phyloP scores from a whole-genome alignment of 2,888 invertebrate species.

The Hypomecis atomaria region DNA sequence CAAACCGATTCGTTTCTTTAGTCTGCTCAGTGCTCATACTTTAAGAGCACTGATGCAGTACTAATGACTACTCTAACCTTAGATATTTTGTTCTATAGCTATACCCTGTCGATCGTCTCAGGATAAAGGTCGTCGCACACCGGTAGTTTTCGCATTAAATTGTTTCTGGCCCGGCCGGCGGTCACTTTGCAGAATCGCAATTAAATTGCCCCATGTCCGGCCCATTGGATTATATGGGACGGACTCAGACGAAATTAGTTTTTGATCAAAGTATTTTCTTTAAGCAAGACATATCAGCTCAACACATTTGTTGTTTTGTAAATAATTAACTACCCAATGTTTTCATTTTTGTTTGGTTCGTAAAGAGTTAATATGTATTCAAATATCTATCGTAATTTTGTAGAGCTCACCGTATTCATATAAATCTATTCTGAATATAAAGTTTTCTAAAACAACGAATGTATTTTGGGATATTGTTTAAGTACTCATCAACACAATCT shows the following conservation, averaged over 20 bases:
- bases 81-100: not conserved
- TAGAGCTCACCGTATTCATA: too few species aligned
- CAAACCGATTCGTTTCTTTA: too few species aligned
- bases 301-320: too few species aligned
- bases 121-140: slow-evolving; percentile 56
- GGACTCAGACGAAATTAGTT: slow-evolving; percentile 43
- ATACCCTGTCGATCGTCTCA: slow-evolving; percentile 47
- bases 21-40: slow-evolving; percentile 3
- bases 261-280: not conserved
- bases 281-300: too few species aligned
- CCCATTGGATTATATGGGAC: slow-evolving; percentile 60
- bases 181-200: slow-evolving; percentile 68
- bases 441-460: too few species aligned
- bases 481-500: too few species aligned
- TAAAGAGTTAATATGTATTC: too few species aligned
- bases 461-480: too few species aligned
- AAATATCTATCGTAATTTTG: too few species aligned
- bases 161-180: slow-evolving; percentile 58
- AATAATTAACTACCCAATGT: too few species aligned
- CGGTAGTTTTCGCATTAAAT: slow-evolving; percentile 66
- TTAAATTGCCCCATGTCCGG: slow-evolving; percentile 67
- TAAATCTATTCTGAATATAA: too few species aligned
- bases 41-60: not conserved
- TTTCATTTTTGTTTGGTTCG: too few species aligned
- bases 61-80: not conserved